A percentile compares a stretch with the other conserved stretches of the same genome.
These are phyloP conservation scores for Mythimna pallens DNA, from an alignment of 2,888 invertebrate genomes.

Conservation along the genomic window DNA sequence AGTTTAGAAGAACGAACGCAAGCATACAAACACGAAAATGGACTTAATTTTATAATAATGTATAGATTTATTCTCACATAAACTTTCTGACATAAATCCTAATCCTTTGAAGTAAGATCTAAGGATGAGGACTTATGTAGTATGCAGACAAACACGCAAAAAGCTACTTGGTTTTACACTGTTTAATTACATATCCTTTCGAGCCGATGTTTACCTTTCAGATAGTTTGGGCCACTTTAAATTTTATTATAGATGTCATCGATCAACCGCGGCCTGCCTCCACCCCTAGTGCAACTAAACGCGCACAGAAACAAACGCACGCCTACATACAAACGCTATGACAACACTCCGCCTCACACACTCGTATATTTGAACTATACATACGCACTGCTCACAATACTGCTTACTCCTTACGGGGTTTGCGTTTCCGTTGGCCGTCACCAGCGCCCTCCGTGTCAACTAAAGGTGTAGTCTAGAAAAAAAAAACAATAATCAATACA, in stretches of 20 bases:
- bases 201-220: too few relatives aligned
- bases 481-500: not conserved
- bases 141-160: too few relatives aligned
- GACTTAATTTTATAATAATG: not conserved
- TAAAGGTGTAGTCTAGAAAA: constrained; percentile 70
- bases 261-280: not conserved
- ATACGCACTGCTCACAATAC: constrained; percentile 42
- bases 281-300: constrained; percentile 24
- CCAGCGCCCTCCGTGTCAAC: constrained; percentile 83
- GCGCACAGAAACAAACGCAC: constrained; percentile 36
- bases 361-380: constrained; percentile 49
- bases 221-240: not conserved
- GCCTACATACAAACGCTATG: constrained; percentile 52
- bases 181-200: too few relatives aligned
- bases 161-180: too few relatives aligned
- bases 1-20: not conserved
- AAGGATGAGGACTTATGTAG: too few relatives aligned
- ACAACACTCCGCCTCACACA: constrained; percentile 36
- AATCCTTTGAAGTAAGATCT: too few relatives aligned
- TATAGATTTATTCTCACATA: not conserved
- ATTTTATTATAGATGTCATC: not conserved
- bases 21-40: not conserved
- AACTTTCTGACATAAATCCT: too few relatives aligned
- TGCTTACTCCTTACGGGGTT: constrained; percentile 87
- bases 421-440: constrained; percentile 87